Base-by-base conservation (phyloP, 2,797 vertebrate species). In the Rhinogobio ventralis region DNA sequence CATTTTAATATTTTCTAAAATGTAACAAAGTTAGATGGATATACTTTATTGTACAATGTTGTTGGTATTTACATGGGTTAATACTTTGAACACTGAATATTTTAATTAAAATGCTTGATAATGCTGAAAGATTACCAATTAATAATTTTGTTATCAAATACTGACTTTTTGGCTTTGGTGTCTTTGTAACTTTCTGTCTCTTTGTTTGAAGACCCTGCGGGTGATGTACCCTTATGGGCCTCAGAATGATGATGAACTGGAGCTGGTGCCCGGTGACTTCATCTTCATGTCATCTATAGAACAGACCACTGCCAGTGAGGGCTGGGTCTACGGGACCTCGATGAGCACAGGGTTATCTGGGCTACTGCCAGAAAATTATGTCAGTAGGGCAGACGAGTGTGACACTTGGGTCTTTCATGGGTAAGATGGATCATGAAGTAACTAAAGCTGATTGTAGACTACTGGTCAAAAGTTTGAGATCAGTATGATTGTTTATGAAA, bases 381-480 rank as follows among this genome's bases (percentile, higher is more conserved):
- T 99, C 86, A 97, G 91, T 81, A 97, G 97, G 30, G 97, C 97
- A 0, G 98, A 99, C 0, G 98, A 99, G 71, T 99, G 97, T 0
- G 97, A 98, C 86, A 99, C 97, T 75, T 99, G 98, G 98, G 96
- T 99, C 39, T 97, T 98, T 81, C 98, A 99, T 0, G 96, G 97
- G 98, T 99, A 90, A 92, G 96, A 64, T 28, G 4, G 0, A 33
- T 30, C 25, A 42, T 33, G 11, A 77, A 19, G 30, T 13, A 8
- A 64, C 55, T 82, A 60, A 62, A 81, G 23, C 53, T 79, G 42
- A 45, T 33, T 66, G 17, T 19, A n/a, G n/a, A n/a, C 23, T 71
- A 20, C 28, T 9, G 9, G n/a, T 49, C 14, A 45, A n/a, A 45
- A 1, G 20, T n/a, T 71, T 39, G 23, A 57, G 23, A 57, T 57